Evolutionary conservation across 2,888 invertebrate species (phyloP).

Genomic region (Pterobdella sp.): DNA sequence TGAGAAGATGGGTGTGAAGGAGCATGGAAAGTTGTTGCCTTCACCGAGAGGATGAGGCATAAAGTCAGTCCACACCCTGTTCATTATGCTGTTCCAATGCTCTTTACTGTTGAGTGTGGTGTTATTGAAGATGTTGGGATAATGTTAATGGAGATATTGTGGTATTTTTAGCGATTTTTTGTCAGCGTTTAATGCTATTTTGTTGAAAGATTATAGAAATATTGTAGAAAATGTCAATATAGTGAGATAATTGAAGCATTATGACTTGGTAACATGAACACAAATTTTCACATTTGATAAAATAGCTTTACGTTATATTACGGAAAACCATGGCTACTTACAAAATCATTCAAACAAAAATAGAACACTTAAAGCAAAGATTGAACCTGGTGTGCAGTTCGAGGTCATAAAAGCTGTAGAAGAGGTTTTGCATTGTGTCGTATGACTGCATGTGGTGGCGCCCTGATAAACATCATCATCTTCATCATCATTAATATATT

Average conservation of each 20-base stretch:
- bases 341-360: no score
- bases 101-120: constrained; percentile 54
- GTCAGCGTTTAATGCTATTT: no score
- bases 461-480: constrained; percentile 44
- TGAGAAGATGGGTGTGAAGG: constrained; percentile 72
- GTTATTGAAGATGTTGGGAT: neutral
- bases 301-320: no score
- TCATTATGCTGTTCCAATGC: constrained; percentile 75
- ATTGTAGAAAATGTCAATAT: no score
- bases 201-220: no score
- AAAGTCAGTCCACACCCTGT: constrained; percentile 71
- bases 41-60: constrained; percentile 64
- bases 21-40: constrained; percentile 74
- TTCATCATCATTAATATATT: neutral
- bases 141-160: neutral
- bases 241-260: no score
- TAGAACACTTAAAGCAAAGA: no score
- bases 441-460: constrained; percentile 70
- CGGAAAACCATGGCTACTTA: no score
- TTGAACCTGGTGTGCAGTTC: constrained; percentile 64
- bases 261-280: no score
- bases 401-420: constrained; percentile 72
- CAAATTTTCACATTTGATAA: no score
- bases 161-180: neutral
- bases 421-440: constrained; percentile 72